Evolutionary conservation across 30 jellyfish, hydroid and myxozoan species (phyloP), one percentile per base, ranked within the genome.

Genomic region (Catostylus mosaicus): DNA sequence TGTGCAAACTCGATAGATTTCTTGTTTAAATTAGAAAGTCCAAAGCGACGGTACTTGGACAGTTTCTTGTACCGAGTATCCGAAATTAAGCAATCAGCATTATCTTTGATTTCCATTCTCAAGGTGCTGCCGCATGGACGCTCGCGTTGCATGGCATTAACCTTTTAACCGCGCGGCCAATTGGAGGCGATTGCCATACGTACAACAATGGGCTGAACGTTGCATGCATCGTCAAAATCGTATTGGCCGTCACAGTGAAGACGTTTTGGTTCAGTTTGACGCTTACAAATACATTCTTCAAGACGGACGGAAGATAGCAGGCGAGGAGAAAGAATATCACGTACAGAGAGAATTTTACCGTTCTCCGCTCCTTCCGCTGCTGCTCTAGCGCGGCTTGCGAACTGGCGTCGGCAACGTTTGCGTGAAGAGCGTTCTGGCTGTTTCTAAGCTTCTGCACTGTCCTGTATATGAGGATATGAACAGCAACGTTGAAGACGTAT

Each of bases 121-220:
- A 40, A 40, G 54, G 54, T n/a, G n/a, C n/a, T 16, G 56, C 56
- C 8, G 16, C 38, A 1, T 59, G 36, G 3, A 18, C 40, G 10
- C 40, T n/a, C 38, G 71, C 36, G 26, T 37, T 5, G 38, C 71
- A 59, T 3, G 3, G 36, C 35, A 24, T 1, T 2, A 59, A 37
- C 32, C 71, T 35, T 27, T n/a, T 59, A 2, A 80, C 84, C 24
- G 84, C 90, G 47, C 90, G 67, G 56, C 79, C 78, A 5, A 80
- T 66, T 29, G 37, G 77, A 26, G 90, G 90, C 19, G 84, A 50
- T 30, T 80, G 90, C 90, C 90, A 80, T 34, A 57, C 18, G 66
- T 80, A 80, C n/a, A 80, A 68, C 35, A 66, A 30, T 70, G 90
- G 90, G 54, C 90, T 80, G 57, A 80, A 30, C 63, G 83, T 65